phyloP scores from a whole-genome alignment of 2,888 invertebrate genomes.

The Thyatira batis region DNA sequence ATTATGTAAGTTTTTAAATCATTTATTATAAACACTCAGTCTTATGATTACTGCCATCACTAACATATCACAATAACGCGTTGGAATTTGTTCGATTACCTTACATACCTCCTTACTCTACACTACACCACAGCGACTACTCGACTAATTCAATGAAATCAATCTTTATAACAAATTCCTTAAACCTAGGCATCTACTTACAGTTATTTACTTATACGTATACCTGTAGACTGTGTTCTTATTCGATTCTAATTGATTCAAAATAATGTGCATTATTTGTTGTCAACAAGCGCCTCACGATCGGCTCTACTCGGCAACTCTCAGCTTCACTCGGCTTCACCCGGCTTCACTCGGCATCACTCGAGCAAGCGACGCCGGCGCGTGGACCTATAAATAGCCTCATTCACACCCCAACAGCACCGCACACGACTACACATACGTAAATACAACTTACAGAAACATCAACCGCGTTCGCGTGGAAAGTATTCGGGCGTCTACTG shows the following conservation, averaged over 20 bases:
- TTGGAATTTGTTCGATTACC: neutral
- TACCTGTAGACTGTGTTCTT: neutral
- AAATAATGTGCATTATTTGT: neutral
- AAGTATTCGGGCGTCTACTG: neutral
- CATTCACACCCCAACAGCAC: neutral
- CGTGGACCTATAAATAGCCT: neutral
- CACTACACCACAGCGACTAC: too few relatives aligned
- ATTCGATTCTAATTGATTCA: neutral
- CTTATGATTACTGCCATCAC: slow-evolving; percentile 33
- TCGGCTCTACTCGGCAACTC: too few relatives aligned
- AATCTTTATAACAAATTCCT: neutral
- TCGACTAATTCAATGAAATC: neutral
- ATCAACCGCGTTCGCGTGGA: neutral
- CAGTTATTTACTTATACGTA: neutral
- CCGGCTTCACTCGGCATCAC: neutral
- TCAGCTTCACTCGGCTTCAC: neutral
- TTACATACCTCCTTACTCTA: neutral
- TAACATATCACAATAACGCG: neutral
- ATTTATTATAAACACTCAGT: slow-evolving; percentile 39
- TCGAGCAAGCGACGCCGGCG: neutral
- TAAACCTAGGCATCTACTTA: neutral
- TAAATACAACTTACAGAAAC: neutral
- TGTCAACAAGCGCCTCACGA: neutral
- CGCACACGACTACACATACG: neutral
- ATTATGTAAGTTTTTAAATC: neutral